Evolutionary conservation across 2,113 vertebrate genomes (phyloP), one percentile per base, ranked within the genome.

Genomic region (Lophura nycthemera): DNA sequence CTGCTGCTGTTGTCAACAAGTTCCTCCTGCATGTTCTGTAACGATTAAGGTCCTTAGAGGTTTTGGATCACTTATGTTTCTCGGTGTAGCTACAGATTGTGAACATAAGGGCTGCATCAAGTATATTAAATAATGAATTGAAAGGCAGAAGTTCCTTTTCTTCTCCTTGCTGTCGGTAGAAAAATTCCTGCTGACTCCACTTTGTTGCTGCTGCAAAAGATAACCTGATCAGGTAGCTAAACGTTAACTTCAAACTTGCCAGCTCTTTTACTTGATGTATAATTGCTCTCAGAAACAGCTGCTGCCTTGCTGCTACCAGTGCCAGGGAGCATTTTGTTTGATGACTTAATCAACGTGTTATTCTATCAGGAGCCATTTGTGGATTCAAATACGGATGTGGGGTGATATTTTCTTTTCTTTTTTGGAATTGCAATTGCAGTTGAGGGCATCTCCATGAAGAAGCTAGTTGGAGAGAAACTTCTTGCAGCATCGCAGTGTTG

Each of bases 31-130:
- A 6, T 42, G n/a, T 88, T 95, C 83, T 78, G 79, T 75, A 86
- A 78, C 1, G 38, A 86, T 78, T 78, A 65, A 88, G 83, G 93
- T 95, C 88, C 72, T 90, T 38, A 42, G 93, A 95, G 91, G 57
- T 78, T 91, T 92, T 60, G 91, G 83, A 83, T 81, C 57, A 6
- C 73, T 95, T 83, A n/a, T 61, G 79, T 94, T 94, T 88, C 70
- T 91, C 79, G 30, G 40, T 11, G 65, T 92, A 72, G 83, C 83
- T 86, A 38, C 91, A 96, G 88, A 79, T 42, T 95, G 90, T 75
- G 93, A 96, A 84, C 91, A 91, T 88, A 93, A 96, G 95, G 82
- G 61, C 78, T 91, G 88, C 65, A 88, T 88, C 65, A 59, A 90
- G 60, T 54, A 3, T 81, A 83, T 91, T 90, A 95, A 96, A 86